Percentiles rank a stretch among this genome's conserved stretches.
Evolutionary conservation across 2,113 vertebrate genomes (phyloP).

Genomic region (Circaetus gallicus): DNA sequence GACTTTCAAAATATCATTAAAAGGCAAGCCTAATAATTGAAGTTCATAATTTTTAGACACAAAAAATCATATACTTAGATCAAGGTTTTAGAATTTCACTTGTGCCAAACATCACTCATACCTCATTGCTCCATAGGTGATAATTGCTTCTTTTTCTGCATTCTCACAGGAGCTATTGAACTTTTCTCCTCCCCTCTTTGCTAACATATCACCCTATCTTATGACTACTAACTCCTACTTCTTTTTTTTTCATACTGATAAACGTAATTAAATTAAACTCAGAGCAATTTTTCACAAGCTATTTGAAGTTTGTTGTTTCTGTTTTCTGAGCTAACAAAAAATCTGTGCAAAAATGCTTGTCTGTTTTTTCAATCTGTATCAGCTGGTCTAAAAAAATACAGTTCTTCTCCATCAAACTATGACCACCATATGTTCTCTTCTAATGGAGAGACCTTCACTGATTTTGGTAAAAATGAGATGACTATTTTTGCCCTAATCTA

Average conservation of each 20-base stretch:
- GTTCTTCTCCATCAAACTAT: not conserved
- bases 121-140: not conserved
- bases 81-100: not conserved
- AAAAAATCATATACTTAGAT: not conserved
- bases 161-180: not conserved
- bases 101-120: not conserved
- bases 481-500: not conserved
- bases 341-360: not conserved
- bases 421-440: not conserved
- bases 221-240: not conserved
- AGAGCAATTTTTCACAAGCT: not conserved
- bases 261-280: not conserved
- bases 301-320: not conserved
- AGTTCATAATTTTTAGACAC: not conserved
- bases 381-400: not conserved
- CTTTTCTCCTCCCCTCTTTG: not conserved
- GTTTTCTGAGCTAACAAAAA: not conserved
- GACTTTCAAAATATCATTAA: not conserved
- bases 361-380: not conserved
- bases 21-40: not conserved
- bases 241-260: not conserved
- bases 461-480: not conserved
- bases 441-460: not conserved
- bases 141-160: slow-evolving; percentile 2
- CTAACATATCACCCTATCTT: not conserved